Evolutionary conservation across 2,113 vertebrate genomes (phyloP).

Genomic region (Boulengeromyrus knoepffleri): DNA sequence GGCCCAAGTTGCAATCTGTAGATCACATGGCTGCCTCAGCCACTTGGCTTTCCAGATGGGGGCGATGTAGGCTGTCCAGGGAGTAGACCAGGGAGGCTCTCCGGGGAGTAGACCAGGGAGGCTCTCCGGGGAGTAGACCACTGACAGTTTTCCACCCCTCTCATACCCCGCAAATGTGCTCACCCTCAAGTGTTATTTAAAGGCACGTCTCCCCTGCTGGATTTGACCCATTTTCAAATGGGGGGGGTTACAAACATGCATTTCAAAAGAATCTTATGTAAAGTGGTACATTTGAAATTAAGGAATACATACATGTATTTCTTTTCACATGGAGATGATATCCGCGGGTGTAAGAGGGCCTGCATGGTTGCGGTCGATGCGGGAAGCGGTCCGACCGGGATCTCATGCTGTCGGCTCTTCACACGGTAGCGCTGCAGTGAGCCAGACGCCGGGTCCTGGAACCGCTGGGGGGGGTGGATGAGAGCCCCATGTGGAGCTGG

Average conservation of each 20-base stretch:
- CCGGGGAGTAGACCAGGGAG: neutral
- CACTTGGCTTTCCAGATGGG: neutral
- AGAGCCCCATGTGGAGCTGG: neutral
- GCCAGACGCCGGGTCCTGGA: neutral
- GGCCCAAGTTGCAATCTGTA: neutral
- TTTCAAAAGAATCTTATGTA: neutral
- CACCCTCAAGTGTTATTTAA: neutral
- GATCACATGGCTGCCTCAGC: neutral
- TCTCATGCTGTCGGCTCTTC: neutral
- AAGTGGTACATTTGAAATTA: neutral
- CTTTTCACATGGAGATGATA: neutral
- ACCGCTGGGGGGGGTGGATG: neutral
- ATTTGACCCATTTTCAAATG: neutral
- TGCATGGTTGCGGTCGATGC: neutral
- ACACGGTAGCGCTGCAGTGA: neutral
- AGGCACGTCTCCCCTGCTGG: neutral
- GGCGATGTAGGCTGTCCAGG: neutral
- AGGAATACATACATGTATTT: neutral
- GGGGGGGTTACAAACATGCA: neutral
- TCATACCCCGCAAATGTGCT: neutral
- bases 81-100: neutral
- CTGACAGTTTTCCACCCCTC: neutral
- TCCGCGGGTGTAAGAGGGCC: neutral
- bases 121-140: neutral
- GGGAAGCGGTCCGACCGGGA: neutral